Evolutionary conservation across 2,888 invertebrate species (phyloP).

Genomic region (Erebia ligea): DNA sequence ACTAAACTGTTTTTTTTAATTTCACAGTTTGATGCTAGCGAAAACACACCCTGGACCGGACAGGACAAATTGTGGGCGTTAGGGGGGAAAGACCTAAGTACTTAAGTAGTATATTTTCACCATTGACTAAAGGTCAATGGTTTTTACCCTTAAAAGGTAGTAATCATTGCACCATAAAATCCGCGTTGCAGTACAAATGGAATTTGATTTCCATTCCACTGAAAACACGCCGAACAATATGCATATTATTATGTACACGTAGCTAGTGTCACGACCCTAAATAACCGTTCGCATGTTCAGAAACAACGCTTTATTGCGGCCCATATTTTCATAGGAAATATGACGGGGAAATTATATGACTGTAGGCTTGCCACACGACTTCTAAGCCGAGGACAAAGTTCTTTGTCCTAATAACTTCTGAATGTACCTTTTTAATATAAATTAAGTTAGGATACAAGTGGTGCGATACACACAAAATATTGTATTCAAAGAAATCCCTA

Average conservation of each 20-base stretch:
- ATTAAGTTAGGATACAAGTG: too few relatives aligned
- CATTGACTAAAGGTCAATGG: too few relatives aligned
- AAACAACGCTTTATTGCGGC: conserved; percentile 53
- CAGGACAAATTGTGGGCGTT: too few relatives aligned
- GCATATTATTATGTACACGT: conserved; percentile 17
- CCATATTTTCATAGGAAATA: conserved; percentile 54
- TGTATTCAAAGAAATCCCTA: too few relatives aligned
- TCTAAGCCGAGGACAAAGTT: not conserved
- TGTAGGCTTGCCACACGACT: conserved; percentile 11
- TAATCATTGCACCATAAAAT: conserved; percentile 1
- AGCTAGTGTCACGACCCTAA: conserved; percentile 46
- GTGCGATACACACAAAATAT: too few relatives aligned
- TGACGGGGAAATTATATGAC: conserved; percentile 49
- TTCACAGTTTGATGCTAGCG: too few relatives aligned
- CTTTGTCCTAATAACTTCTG: not conserved
- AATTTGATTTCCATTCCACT: not conserved
- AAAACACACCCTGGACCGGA: too few relatives aligned
- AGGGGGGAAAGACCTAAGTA: too few relatives aligned
- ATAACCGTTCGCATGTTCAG: conserved; percentile 62
- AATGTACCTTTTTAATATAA: not conserved
- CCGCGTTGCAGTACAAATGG: not conserved
- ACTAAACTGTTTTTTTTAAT: too few relatives aligned
- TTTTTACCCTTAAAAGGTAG: too few relatives aligned
- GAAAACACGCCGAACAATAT: conserved; percentile 15
- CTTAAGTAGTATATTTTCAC: too few relatives aligned